Evolutionary conservation across 2,797 vertebrate species (phyloP).

Genomic region (Labroides dimidiatus): DNA sequence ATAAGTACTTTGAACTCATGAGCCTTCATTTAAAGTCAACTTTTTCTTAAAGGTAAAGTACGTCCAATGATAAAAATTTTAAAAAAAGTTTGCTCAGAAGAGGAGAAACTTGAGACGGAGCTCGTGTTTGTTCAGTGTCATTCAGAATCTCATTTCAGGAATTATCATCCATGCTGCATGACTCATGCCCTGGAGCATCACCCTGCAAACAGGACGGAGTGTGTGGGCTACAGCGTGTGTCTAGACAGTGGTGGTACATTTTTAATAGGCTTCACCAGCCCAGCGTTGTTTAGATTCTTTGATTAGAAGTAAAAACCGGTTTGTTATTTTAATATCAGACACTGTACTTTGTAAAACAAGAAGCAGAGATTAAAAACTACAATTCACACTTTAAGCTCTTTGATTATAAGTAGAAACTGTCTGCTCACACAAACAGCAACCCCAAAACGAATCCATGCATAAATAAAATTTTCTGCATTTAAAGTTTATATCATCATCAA

Average conservation of each 20-base stretch:
- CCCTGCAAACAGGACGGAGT: neutral
- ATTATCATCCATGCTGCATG: neutral
- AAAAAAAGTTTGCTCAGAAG: slow-evolving; percentile 19
- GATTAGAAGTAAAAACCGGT: neutral
- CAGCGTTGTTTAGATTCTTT: neutral
- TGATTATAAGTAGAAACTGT: neutral
- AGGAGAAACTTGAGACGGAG: neutral
- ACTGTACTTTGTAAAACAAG: neutral
- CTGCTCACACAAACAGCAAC: neutral
- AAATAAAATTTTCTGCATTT: too few species aligned
- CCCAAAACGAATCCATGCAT: too few species aligned
- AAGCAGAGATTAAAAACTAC: neutral
- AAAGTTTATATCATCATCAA: too few species aligned
- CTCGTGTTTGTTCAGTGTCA: neutral
- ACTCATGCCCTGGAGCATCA: slow-evolving; percentile 3
- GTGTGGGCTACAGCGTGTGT: neutral
- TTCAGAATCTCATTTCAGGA: neutral
- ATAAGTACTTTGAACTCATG: slow-evolving; percentile 69
- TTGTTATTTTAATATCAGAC: neutral
- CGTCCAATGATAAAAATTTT: slow-evolving; percentile 41
- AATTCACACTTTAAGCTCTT: neutral
- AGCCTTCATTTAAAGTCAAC: slow-evolving; percentile 51
- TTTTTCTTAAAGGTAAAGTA: slow-evolving; percentile 51
- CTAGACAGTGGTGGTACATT: neutral
- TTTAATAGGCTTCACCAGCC: slow-evolving; percentile 3